Conservation (phyloP, 2,888 invertebrate species). For the Trilocha varians region DNA sequence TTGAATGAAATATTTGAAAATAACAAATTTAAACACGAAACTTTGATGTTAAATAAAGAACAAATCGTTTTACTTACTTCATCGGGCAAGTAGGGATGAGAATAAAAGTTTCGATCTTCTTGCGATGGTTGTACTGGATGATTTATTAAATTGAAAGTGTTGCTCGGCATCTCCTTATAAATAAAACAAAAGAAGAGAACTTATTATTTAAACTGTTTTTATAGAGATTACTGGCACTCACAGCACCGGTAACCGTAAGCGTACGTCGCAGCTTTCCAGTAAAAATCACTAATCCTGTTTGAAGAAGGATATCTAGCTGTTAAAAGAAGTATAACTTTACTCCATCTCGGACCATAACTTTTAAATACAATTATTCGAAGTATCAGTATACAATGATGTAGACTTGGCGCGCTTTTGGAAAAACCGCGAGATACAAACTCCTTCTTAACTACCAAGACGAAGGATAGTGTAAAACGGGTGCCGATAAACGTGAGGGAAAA, state of each 20-base stretch:
- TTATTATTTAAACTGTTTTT: no score
- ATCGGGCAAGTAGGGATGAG: slow-evolving; percentile 30
- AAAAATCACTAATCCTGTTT: no score
- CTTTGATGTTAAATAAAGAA: slow-evolving; percentile 3
- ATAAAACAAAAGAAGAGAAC: no score
- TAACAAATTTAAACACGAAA: no score
- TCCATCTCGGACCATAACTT: neutral
- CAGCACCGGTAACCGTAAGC: no score
- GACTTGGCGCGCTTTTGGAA: neutral
- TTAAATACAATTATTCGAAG: neutral
- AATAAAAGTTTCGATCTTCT: slow-evolving; percentile 42
- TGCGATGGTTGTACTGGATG: slow-evolving; percentile 54
- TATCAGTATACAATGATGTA: no score
- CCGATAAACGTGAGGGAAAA: slow-evolving; percentile 55
- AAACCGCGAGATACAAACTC: slow-evolving; percentile 39
- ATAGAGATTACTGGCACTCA: no score
- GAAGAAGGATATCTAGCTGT: no score
- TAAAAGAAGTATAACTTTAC: no score
- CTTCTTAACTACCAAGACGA: slow-evolving; percentile 46
- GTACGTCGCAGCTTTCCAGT: no score
- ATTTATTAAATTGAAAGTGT: slow-evolving; percentile 43
- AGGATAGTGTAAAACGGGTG: slow-evolving; percentile 54
- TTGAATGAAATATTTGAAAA: no score
- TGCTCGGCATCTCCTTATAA: slow-evolving; percentile 52
- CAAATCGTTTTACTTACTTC: slow-evolving; percentile 31